Conservation (phyloP, 2,113 vertebrate species). For the Pongo abelii region DNA sequence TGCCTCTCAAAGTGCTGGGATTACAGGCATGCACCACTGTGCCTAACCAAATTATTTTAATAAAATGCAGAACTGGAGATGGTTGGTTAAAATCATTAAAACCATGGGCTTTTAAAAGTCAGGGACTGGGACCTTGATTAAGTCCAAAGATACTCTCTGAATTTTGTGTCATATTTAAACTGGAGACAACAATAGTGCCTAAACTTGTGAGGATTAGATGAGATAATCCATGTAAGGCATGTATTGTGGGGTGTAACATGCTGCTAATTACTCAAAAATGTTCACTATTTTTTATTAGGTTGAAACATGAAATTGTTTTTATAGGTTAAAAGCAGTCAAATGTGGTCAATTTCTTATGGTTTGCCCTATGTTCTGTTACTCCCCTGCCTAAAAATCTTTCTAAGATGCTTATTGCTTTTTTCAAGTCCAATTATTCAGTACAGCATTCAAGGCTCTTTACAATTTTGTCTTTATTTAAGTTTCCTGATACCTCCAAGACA, state of each 20-base stretch:
- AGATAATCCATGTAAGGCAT: not conserved
- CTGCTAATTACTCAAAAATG: not conserved
- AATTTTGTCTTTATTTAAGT: not conserved
- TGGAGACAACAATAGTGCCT: not conserved
- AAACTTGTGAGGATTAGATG: not conserved
- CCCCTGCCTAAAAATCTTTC: not conserved
- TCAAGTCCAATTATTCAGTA: not conserved
- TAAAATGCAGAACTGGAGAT: slow-evolving; percentile 14
- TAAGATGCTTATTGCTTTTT: not conserved
- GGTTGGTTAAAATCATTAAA: slow-evolving; percentile 39
- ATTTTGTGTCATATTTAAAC: slow-evolving; percentile 15
- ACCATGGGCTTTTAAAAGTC: not conserved
- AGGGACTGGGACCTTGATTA: not conserved
- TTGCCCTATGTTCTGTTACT: slow-evolving; percentile 16
- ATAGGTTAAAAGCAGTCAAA: slow-evolving; percentile 10
- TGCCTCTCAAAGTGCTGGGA: too few relatives aligned
- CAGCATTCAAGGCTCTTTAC: slow-evolving; percentile 6
- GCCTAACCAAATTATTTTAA: slow-evolving; percentile 16
- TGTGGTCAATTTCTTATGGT: not conserved
- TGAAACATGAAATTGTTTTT: slow-evolving; percentile 47
- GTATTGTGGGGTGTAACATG: not conserved
- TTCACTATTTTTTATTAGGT: not conserved
- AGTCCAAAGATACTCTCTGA: not conserved
- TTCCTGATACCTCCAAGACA: not conserved
- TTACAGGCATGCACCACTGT: too few relatives aligned